Conservation (phyloP, 2,888 invertebrate species). For the Mythimna impura region DNA sequence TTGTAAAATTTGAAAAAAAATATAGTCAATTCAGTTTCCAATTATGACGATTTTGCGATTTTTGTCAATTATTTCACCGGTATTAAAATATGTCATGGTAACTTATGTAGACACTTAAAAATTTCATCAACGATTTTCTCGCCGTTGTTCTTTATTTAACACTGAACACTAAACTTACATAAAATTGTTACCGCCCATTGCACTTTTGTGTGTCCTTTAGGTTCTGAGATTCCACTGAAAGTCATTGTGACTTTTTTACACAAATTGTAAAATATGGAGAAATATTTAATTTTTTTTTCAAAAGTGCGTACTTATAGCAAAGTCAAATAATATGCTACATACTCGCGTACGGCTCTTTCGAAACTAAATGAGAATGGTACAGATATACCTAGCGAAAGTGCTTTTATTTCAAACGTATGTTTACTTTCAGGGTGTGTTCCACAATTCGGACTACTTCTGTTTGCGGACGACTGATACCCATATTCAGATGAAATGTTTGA, state of each 20-base stretch:
- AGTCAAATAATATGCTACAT: slow-evolving; percentile 20
- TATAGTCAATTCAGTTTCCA: no score
- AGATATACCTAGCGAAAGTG: slow-evolving; percentile 10
- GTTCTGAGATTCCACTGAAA: slow-evolving; percentile 21
- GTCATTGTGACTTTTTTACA: slow-evolving; percentile 28
- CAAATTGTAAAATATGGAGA: not conserved
- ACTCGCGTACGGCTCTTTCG: slow-evolving; percentile 2
- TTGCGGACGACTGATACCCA: slow-evolving; percentile 5
- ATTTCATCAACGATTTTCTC: no score
- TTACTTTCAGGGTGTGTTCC: slow-evolving; percentile 23
- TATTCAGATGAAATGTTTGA: slow-evolving; percentile 16
- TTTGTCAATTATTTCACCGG: no score
- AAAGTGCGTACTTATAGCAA: not conserved
- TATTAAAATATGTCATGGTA: no score
- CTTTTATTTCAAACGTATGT: slow-evolving; percentile 31
- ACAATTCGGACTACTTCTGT: slow-evolving; percentile 8
- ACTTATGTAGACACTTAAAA: no score
- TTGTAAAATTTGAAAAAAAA: no score
- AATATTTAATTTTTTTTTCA: not conserved
- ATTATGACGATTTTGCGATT: no score
- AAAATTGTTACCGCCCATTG: slow-evolving; percentile 66
- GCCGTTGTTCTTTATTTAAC: not conserved
- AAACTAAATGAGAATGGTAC: slow-evolving; percentile 9
- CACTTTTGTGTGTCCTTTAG: slow-evolving; percentile 58
- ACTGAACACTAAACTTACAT: slow-evolving; percentile 52